Evolutionary conservation across 2,113 vertebrate species (phyloP), one percentile per base, ranked within the genome.

Genomic region (Rhinolophus ferrumequinum): DNA sequence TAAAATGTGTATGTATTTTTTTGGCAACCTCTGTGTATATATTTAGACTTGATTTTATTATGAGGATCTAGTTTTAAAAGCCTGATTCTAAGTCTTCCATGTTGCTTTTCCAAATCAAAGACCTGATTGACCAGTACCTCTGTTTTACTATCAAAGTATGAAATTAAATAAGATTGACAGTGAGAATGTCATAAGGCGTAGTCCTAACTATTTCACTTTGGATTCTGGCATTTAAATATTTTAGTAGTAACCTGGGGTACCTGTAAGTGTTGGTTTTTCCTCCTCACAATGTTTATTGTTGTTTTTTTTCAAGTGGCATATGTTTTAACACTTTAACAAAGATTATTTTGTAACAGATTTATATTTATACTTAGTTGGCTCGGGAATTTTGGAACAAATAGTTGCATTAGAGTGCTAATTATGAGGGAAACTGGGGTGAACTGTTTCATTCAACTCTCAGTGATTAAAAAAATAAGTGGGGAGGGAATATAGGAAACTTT

Each of bases 401-500:
- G 33, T 93, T 92, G 58, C 56, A 30, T 60, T 72, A 26, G 73
- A 92, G 62, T 38, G n/a, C 33, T 87, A 58, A 33, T 95, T 79
- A 30, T 76, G 41, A 56, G n/a, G 18, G 58, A 56, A 58, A 58
- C 64, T 60, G 30, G 58, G 13, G 47, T 10, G 10, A 85, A 85
- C 77, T 84, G 41, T 97, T 98, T 67, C 52, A 93, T 93, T 98
- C 96, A 38, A 96, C 72, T 89, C 96, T 95, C 64, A 50, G 11
- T 95, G 97, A 92, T 81, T 96, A 92, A 93, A 93, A 54, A 96
- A 86, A 85, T 88, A 85, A 87, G 93, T 18, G 67, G 80, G 90
- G 92, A 90, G 88, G 88, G 96, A 94, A 64, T 11, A 88, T 79
- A 88, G 96, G 96, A 97, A 93, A 98, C 96, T 97, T 98, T 97